Evolutionary conservation across 2,888 invertebrate genomes (phyloP).

Genomic region (Mesorhabditis spiculigera): DNA sequence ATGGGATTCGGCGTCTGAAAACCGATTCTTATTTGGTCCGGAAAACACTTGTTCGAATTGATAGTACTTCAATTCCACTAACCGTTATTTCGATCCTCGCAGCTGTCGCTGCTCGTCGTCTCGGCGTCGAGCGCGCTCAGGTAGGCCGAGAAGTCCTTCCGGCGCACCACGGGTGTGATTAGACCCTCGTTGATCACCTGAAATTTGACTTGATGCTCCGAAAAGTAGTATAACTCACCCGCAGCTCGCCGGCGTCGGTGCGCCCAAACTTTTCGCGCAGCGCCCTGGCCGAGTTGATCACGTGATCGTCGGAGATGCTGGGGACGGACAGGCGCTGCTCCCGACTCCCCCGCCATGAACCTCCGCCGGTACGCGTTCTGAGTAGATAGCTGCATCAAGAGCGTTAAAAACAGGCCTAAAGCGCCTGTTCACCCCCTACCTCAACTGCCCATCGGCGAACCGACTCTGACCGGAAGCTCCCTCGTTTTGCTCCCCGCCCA

Average conservation of each 20-base stretch:
- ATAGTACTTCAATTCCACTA: background rate
- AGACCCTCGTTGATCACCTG: conserved; percentile 54
- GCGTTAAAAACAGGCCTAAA: background rate
- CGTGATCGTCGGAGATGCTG: conserved; percentile 26
- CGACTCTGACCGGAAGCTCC: no score
- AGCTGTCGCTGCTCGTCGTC: background rate
- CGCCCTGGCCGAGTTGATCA: conserved; percentile 28
- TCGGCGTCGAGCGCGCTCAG: background rate
- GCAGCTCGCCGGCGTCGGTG: conserved; percentile 29
- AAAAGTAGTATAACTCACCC: conserved; percentile 12
- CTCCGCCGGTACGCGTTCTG: conserved; percentile 19
- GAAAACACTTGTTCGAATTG: background rate
- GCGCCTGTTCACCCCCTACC: no score
- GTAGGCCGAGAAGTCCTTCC: conserved; percentile 31
- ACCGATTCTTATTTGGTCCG: no score
- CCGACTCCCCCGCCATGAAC: conserved; percentile 14
- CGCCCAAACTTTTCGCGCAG: conserved; percentile 34
- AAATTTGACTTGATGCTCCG: conserved; percentile 9
- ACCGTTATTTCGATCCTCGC: background rate
- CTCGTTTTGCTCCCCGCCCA: background rate
- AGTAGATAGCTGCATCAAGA: background rate
- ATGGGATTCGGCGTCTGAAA: background rate
- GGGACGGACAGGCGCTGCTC: conserved; percentile 40
- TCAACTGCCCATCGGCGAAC: no score
- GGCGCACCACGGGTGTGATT: conserved; percentile 47